These are phyloP conservation scores for Channallabes apus DNA, from an alignment of 2,797 vertebrate species.

Conservation along the genomic window DNA sequence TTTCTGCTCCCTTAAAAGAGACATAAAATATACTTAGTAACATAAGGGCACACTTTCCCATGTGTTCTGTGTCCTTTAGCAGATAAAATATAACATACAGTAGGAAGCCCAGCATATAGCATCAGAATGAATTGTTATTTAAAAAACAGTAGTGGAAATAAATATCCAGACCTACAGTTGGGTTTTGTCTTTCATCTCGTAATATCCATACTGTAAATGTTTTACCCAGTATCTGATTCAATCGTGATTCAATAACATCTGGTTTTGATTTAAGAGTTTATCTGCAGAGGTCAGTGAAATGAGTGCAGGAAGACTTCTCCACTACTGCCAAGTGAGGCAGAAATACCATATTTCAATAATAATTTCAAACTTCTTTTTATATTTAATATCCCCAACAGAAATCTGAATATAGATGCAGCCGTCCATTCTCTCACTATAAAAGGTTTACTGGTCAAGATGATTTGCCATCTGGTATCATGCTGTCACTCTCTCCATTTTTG, in stretches of 20 bases:
- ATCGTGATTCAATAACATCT: constrained; percentile 21
- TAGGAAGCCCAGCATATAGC: background rate
- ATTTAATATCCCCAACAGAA: constrained; percentile 53
- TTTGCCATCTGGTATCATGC: constrained; percentile 21
- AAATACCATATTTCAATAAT: constrained; percentile 37
- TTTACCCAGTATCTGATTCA: constrained; percentile 5
- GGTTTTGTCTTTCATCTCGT: background rate
- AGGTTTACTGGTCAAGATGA: constrained; percentile 30
- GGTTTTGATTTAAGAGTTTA: constrained; percentile 56
- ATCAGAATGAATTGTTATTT: background rate
- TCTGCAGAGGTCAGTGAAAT: constrained; percentile 41
- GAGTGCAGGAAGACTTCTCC: constrained; percentile 17
- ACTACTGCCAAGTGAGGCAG: constrained; percentile 36
- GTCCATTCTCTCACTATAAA: constrained; percentile 31
- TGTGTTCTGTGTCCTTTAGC: background rate
- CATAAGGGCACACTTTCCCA: background rate
- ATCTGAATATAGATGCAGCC: constrained; percentile 28
- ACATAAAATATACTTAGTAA: background rate
- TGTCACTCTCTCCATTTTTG: background rate
- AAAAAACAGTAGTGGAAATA: background rate
- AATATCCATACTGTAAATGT: background rate
- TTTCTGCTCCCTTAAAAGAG: constrained; percentile 71
- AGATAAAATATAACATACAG: background rate
- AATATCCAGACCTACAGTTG: background rate
- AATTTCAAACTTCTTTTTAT: constrained; percentile 48